These are phyloP conservation scores for Strigamia maritima DNA, from an alignment of 2,888 invertebrate genomes.

Conservation along the genomic window DNA sequence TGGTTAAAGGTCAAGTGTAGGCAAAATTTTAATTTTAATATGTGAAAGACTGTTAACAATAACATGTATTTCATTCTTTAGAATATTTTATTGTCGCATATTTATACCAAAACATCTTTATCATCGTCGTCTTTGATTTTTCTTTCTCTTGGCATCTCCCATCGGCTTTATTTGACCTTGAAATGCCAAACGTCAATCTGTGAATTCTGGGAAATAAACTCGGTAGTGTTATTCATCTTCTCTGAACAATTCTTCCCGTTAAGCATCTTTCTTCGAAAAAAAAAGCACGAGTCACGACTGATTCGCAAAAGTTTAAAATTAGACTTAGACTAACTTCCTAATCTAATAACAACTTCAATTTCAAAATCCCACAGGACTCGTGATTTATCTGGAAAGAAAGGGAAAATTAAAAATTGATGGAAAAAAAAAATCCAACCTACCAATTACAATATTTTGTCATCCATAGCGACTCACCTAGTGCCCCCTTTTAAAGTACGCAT, in stretches of 20 bases:
- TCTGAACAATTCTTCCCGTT: not conserved
- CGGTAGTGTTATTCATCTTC: not conserved
- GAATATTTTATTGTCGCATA: too few relatives aligned
- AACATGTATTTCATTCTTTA: too few relatives aligned
- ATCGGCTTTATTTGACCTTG: conserved; percentile 23
- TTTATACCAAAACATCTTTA: too few relatives aligned
- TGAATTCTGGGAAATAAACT: conserved; percentile 1
- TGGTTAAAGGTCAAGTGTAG: too few relatives aligned
- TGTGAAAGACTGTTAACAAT: too few relatives aligned
- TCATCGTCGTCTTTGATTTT: too few relatives aligned
- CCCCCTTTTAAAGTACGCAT: conserved; percentile 2
- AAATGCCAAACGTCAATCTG: not conserved
- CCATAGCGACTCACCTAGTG: conserved; percentile 21
- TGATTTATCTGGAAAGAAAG: not conserved
- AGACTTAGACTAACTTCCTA: not conserved
- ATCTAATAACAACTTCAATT: not conserved
- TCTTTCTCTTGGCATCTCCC: not conserved
- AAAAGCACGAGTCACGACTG: not conserved
- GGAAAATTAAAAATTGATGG: not conserved
- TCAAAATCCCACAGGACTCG: not conserved
- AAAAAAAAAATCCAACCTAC: not conserved
- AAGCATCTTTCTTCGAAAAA: not conserved
- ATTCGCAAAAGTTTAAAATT: not conserved
- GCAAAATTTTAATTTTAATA: too few relatives aligned
- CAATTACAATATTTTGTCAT: conserved; percentile 2